Evolutionary conservation across 2,888 invertebrate genomes (phyloP).

Genomic region (Lymantria monacha): DNA sequence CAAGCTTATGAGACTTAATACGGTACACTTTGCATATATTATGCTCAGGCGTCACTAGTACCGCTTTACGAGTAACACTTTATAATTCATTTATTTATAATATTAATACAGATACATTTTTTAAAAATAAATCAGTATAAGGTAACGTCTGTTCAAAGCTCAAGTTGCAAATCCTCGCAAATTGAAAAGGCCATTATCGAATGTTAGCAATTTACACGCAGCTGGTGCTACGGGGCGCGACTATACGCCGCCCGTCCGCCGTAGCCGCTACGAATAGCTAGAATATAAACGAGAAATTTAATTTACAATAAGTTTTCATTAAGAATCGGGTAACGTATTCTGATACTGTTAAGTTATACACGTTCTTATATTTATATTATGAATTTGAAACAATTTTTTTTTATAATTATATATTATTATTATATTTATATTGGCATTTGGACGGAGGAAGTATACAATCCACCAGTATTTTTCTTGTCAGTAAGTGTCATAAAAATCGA

Average conservation of each 20-base stretch:
- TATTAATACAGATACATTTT: background rate
- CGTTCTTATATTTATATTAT: too few relatives aligned
- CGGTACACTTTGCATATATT: conserved; percentile 18
- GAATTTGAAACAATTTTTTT: too few relatives aligned
- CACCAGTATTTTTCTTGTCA: too few relatives aligned
- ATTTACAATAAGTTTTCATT: background rate
- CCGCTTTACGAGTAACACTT: background rate
- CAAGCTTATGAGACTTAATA: conserved; percentile 24
- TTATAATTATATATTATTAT: too few relatives aligned
- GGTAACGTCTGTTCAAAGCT: conserved; percentile 47
- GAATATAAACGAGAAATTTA: conserved; percentile 1
- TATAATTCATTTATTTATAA: background rate
- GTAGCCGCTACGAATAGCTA: conserved; percentile 20
- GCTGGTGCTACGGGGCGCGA: conserved; percentile 66
- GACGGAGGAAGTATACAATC: too few relatives aligned
- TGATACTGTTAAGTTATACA: too few relatives aligned
- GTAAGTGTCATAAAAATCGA: too few relatives aligned
- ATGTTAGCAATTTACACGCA: conserved; percentile 75
- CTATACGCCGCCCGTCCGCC: conserved; percentile 36
- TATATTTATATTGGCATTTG: too few relatives aligned
- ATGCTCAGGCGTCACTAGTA: background rate
- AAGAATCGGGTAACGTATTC: background rate
- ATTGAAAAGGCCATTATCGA: conserved; percentile 80
- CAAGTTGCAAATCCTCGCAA: conserved; percentile 72
- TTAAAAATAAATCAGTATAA: conserved; percentile 30